Evolutionary conservation across 2,888 invertebrate species (phyloP), one percentile per base, ranked within the genome.

Genomic region (Epistrophe grossulariae): DNA sequence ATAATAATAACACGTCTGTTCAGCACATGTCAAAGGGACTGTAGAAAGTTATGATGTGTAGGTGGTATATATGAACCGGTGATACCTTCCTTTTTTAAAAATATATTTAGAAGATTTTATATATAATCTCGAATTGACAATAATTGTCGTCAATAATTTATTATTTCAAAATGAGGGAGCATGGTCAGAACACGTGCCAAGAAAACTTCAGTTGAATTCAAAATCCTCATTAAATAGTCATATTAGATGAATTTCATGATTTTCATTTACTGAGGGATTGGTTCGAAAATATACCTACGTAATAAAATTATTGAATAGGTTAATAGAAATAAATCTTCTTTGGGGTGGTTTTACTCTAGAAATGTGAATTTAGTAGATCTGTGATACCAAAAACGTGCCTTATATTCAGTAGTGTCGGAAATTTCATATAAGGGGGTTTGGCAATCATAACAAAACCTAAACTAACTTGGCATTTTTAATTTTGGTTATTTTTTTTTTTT

Each of bases 171-270:
- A 70, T 55, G 62, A 43, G 24, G 35, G 5, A 31, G 17, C 3
- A 66, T 45, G 45, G 70, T 59, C 62, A 45, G 68, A 11, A 35
- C 71, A 79, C 84, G 84, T 84, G 79, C 71, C 10, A 5, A 35
- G 15, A 70, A 59, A 50, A 38, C 43, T 24, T 35, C 15, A n/a
- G 28, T 60, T 31, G 45, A 48, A 77, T 15, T 59, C 10, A 19
- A 43, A 28, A 60, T 17, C 31, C 40, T 72, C 31, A 45, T 52
- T 84, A 79, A 84, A 71, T 84, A 76, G 79, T 50, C 43, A 57
- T 57, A 84, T 84, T 84, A 79, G 79, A 35, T 5, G 11, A 45
- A 64, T 38, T 50, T 50, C 84, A 84, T 79, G 79, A 31, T n/a
- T n/a, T 62, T 19, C 19, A 0, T 55, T 38, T 55, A 38, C 3